Conservation (phyloP, 2,113 vertebrate genomes). For the Atherinomorus stipes region DNA sequence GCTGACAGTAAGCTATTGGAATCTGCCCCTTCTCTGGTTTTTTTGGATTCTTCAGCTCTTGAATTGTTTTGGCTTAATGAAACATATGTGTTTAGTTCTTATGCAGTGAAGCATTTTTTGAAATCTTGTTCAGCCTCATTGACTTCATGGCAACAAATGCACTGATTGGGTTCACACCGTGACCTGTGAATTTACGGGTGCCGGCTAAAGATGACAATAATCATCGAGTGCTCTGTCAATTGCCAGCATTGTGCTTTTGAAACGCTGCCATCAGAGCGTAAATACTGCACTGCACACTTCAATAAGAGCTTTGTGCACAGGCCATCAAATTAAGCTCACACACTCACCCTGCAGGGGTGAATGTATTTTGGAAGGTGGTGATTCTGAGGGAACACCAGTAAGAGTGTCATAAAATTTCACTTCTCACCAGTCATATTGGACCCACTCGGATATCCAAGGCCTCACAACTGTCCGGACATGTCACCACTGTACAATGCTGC, state of each 20-base stretch:
- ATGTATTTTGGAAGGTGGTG: conserved; percentile 23
- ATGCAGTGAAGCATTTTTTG: conserved; percentile 2
- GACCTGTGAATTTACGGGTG: conserved; percentile 14
- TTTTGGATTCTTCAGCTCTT: background rate
- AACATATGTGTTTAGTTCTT: background rate
- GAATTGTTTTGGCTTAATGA: background rate
- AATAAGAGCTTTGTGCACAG: conserved; percentile 19
- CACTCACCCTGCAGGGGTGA: conserved; percentile 11
- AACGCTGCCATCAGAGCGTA: conserved; percentile 25
- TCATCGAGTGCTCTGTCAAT: conserved; percentile 23
- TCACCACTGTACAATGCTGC: background rate
- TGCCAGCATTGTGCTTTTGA: conserved; percentile 28
- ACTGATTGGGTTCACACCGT: conserved; percentile 2
- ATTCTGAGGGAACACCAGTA: conserved; percentile 10
- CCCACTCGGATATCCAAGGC: conserved; percentile 5
- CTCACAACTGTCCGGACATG: background rate
- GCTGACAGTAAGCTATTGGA: background rate
- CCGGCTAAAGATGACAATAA: conserved; percentile 23
- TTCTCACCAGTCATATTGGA: conserved; percentile 8
- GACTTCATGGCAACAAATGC: conserved; percentile 6
- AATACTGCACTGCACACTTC: conserved; percentile 32
- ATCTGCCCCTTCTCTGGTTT: background rate
- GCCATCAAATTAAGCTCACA: conserved; percentile 37
- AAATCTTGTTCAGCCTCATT: conserved; percentile 5
- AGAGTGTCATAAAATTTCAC: conserved; percentile 14